Evolutionary conservation across 64 coral and sea anemone genomes (phyloP).

Genomic region (Pachyseris speciosa): DNA sequence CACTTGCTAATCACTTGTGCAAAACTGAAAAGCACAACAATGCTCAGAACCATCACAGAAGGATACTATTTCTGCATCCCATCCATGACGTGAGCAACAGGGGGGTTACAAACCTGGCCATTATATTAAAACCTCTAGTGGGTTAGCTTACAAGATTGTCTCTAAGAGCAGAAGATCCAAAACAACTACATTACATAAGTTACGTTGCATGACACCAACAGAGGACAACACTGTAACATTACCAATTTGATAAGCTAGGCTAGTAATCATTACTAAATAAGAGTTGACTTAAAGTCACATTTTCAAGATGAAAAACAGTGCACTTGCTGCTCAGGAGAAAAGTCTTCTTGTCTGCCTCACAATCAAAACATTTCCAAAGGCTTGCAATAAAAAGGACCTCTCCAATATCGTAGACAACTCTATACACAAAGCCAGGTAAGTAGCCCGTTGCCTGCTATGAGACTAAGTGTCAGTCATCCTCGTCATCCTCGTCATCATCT

Average conservation of each 20-base stretch:
- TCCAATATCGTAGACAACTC: constrained; percentile 1
- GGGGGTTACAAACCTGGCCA: neutral
- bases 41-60: neutral
- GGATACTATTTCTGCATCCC: neutral
- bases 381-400: constrained; percentile 10
- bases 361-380: neutral
- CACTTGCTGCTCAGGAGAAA: neutral
- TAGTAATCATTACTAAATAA: constrained; percentile 2
- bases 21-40: neutral
- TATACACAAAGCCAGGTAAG: constrained; percentile 24
- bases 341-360: neutral
- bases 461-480: constrained; percentile 19
- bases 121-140: neutral
- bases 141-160: too few relatives aligned
- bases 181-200: too few relatives aligned
- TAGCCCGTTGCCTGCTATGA: neutral
- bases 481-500: constrained; percentile 49
- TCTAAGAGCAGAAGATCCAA: neutral
- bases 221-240: neutral
- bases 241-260: neutral
- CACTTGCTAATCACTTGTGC: neutral
- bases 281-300: constrained; percentile 5
- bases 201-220: neutral
- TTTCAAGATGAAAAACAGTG: neutral
- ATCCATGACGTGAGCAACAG: neutral